phyloP scores from a whole-genome alignment of 2,888 invertebrate genomes.

The Trypoxylon attenuatum region DNA sequence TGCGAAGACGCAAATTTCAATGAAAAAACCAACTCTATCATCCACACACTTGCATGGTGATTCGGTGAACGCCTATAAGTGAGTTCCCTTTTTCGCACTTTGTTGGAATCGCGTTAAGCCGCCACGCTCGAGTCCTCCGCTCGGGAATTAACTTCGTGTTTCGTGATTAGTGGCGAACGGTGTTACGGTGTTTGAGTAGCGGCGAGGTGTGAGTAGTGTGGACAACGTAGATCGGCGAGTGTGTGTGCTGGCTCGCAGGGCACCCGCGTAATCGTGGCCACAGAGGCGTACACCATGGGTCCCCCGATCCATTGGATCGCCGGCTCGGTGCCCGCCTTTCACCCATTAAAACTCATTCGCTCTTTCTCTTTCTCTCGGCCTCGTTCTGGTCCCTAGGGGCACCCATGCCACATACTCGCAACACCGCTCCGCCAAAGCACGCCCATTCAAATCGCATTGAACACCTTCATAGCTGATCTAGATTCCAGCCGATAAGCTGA shows the following conservation, averaged over 20 bases:
- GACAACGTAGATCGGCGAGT: not conserved
- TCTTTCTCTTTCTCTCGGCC: too few species aligned
- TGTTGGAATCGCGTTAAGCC: not conserved
- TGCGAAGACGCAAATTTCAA: not conserved
- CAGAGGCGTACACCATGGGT: conserved; percentile 59
- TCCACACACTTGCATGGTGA: too few species aligned
- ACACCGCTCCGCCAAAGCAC: conserved; percentile 49
- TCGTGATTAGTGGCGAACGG: not conserved
- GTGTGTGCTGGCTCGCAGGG: not conserved
- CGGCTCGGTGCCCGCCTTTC: conserved; percentile 57
- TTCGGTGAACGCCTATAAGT: too few species aligned
- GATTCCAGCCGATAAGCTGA: conserved; percentile 23
- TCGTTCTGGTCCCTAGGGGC: conserved; percentile 52
- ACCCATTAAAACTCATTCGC: conserved; percentile 56
- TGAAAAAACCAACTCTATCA: too few species aligned
- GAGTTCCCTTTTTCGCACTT: not conserved
- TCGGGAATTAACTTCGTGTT: not conserved
- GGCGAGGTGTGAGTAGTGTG: not conserved
- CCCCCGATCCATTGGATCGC: conserved; percentile 61
- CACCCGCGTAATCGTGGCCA: conserved; percentile 47
- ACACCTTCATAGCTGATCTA: conserved; percentile 46
- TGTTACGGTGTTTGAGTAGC: not conserved
- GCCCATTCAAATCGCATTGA: conserved; percentile 59
- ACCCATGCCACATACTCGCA: not conserved
- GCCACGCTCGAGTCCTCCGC: too few species aligned